phyloP scores from a whole-genome alignment of 1,140 invertebrate genomes.

The Hesperophylax magnus region DNA sequence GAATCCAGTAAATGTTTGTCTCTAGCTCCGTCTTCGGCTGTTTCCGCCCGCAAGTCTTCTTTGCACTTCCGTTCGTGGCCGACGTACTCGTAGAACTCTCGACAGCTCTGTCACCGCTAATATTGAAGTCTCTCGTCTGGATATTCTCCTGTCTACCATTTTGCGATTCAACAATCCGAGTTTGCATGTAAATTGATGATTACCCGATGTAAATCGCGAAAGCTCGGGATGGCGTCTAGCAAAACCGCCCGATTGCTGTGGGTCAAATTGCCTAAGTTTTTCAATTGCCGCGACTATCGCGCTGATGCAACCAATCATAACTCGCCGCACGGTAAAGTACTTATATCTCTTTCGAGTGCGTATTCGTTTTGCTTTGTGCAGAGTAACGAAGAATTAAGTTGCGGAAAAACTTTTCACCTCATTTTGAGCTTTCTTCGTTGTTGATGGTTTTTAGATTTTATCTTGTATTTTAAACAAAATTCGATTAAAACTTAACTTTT shows the following conservation, averaged over 20 bases:
- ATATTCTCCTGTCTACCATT: slow-evolving; percentile 55
- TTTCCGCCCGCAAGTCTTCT: neutral
- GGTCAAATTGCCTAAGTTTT: slow-evolving; percentile 54
- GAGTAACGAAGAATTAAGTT: too few relatives aligned
- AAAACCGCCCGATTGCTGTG: neutral
- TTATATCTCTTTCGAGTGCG: neutral
- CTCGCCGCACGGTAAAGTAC: slow-evolving; percentile 9
- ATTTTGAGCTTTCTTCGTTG: too few relatives aligned
- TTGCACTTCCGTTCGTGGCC: slow-evolving; percentile 13
- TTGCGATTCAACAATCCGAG: slow-evolving; percentile 59
- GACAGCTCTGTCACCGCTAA: slow-evolving; percentile 19
- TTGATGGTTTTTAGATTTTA: too few relatives aligned
- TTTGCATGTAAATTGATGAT: slow-evolving; percentile 65
- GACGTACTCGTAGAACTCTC: neutral
- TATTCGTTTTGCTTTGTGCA: too few relatives aligned
- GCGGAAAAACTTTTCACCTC: too few relatives aligned
- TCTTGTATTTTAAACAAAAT: too few relatives aligned
- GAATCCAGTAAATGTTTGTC: neutral
- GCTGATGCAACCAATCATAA: slow-evolving; percentile 40
- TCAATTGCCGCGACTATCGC: slow-evolving; percentile 50
- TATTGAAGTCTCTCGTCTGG: slow-evolving; percentile 23
- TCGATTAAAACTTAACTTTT: too few relatives aligned
- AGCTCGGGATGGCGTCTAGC: slow-evolving; percentile 41
- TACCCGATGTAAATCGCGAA: slow-evolving; percentile 59
- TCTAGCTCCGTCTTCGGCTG: neutral